phyloP scores from a whole-genome alignment of 2,888 invertebrate species.

The Branchipolynoe longqiensis region DNA sequence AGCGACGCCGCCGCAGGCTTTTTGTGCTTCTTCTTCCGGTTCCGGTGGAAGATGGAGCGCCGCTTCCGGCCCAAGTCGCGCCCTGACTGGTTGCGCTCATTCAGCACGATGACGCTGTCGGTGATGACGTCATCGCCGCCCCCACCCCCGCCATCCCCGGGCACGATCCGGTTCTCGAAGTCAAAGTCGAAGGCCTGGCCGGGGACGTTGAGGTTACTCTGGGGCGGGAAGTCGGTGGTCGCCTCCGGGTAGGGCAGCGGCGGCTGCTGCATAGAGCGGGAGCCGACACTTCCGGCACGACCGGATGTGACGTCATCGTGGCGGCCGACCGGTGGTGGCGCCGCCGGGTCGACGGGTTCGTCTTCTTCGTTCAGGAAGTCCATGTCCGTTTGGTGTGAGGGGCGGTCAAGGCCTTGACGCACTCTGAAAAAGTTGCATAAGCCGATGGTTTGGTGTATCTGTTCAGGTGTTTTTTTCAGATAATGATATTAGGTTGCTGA shows the following conservation, averaged over 20 bases:
- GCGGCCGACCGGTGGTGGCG: background rate
- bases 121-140: background rate
- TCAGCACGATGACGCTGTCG: background rate
- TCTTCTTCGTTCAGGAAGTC: conserved; percentile 19
- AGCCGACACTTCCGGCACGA: no score
- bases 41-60: background rate
- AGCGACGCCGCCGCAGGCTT: background rate
- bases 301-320: conserved; percentile 1
- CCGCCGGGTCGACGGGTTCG: no score
- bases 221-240: background rate
- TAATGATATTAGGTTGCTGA: no score
- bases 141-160: no score
- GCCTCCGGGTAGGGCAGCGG: background rate
- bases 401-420: no score
- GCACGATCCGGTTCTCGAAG: conserved; percentile 31
- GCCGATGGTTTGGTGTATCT: no score
- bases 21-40: background rate
- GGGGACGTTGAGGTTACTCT: background rate
- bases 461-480: no score
- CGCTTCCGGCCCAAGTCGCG: background rate
- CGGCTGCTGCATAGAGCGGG: background rate
- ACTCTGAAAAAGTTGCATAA: no score
- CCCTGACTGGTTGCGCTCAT: background rate
- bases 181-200: conserved; percentile 16
- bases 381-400: no score